Evolutionary conservation across 2,797 vertebrate genomes (phyloP).

Genomic region (Halcyon chelicuti): DNA sequence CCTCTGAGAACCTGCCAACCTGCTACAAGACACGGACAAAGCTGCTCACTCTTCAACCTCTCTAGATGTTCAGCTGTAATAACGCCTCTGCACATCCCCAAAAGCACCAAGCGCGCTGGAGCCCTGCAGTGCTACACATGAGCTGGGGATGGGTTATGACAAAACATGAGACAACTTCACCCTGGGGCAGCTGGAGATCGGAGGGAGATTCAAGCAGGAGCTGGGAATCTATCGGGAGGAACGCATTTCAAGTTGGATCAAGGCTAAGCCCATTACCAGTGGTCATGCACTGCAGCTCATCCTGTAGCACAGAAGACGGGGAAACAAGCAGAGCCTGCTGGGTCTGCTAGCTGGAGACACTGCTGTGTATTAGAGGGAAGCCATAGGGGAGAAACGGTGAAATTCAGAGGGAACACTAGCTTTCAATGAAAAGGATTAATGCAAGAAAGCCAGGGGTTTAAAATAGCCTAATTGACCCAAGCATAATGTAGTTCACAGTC

Average conservation of each 20-base stretch:
- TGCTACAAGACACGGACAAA: neutral
- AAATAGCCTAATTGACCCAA: constrained; percentile 45
- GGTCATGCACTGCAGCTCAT: neutral
- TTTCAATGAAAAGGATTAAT: constrained; percentile 42
- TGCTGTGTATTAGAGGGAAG: neutral
- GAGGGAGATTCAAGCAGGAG: neutral
- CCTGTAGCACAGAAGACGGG: neutral
- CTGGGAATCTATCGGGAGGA: neutral
- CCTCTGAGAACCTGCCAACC: neutral
- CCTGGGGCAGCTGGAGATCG: neutral
- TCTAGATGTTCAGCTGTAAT: neutral
- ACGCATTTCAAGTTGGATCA: neutral
- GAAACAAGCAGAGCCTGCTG: neutral
- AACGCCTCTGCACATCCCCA: neutral
- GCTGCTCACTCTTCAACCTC: neutral
- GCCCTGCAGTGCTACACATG: accelerated
- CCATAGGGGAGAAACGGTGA: neutral
- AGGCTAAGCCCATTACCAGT: neutral
- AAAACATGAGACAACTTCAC: neutral
- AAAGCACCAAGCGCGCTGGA: neutral
- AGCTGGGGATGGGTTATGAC: neutral
- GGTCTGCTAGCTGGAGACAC: neutral
- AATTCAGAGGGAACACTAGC: neutral
- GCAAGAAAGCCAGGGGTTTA: constrained; percentile 16
- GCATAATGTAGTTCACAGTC: constrained; percentile 61